These are phyloP conservation scores for Aplochiton taeniatus DNA, from an alignment of 2,797 vertebrate genomes.

Conservation along the genomic window DNA sequence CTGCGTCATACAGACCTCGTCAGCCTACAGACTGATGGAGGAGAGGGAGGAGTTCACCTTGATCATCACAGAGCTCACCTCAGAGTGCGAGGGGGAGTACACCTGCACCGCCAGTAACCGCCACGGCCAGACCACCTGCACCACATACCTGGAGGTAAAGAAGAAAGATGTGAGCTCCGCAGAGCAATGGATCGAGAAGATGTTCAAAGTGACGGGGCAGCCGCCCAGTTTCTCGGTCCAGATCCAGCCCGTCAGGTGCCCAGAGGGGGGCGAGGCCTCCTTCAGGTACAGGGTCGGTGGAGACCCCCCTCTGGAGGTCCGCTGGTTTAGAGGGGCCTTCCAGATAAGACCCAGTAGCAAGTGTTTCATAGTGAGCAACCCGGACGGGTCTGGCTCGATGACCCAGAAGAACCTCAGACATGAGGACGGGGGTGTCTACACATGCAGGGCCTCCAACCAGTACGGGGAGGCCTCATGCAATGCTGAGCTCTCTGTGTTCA, in stretches of 20 bases:
- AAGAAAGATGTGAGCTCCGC: slow-evolving; percentile 64
- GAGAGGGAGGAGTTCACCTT: slow-evolving; percentile 83
- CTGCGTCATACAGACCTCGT: slow-evolving; percentile 70
- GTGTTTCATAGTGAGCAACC: slow-evolving; percentile 70
- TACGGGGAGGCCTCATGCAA: slow-evolving; percentile 81
- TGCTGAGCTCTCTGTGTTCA: slow-evolving; percentile 83
- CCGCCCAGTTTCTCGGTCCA: slow-evolving; percentile 78
- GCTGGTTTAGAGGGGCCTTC: slow-evolving; percentile 83
- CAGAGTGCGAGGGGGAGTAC: slow-evolving; percentile 87
- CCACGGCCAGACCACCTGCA: slow-evolving; percentile 81
- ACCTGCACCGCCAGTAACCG: slow-evolving; percentile 82
- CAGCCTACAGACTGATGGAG: slow-evolving; percentile 79
- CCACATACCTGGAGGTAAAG: slow-evolving; percentile 80
- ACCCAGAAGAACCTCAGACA: slow-evolving; percentile 70
- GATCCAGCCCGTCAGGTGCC: slow-evolving; percentile 72
- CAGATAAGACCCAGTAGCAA: slow-evolving; percentile 72
- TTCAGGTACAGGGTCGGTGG: slow-evolving; percentile 80
- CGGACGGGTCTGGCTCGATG: slow-evolving; percentile 83
- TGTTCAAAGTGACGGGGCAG: slow-evolving; percentile 74
- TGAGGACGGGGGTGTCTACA: slow-evolving; percentile 82
- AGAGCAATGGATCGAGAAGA: slow-evolving; percentile 77
- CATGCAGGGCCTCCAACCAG: slow-evolving; percentile 78
- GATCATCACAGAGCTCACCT: slow-evolving; percentile 78
- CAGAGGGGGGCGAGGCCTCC: slow-evolving; percentile 71
- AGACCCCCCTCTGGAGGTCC: slow-evolving; percentile 75